A percentile compares a stretch with the other conserved stretches of the same genome.
These are phyloP conservation scores for Blera fallax DNA, from an alignment of 2,888 invertebrate genomes.

Conservation along the genomic window DNA sequence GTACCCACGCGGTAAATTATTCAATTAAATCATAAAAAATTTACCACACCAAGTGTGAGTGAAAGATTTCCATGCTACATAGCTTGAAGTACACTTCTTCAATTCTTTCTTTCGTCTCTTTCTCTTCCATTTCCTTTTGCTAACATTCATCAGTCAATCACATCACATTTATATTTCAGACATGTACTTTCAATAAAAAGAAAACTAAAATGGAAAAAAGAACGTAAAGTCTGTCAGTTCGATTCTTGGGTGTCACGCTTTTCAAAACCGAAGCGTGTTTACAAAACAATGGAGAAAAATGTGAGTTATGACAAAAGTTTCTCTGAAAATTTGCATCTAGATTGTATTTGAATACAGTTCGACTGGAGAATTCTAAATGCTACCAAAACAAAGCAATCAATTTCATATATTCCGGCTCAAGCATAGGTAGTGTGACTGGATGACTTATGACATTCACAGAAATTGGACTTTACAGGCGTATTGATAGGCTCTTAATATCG, in stretches of 20 bases:
- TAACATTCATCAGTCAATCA: slow-evolving; percentile 1
- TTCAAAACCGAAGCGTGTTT: neutral
- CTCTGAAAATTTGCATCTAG: neutral
- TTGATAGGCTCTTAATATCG: too few relatives aligned
- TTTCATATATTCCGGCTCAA: too few relatives aligned
- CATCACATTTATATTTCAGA: slow-evolving; percentile 7
- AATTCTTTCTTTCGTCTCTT: neutral
- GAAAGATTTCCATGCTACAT: neutral
- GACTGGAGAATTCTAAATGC: neutral
- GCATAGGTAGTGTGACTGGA: too few relatives aligned
- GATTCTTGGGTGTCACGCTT: neutral
- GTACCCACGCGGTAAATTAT: slow-evolving; percentile 33
- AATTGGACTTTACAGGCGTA: too few relatives aligned
- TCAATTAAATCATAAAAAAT: slow-evolving; percentile 27
- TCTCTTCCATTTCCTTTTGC: neutral
- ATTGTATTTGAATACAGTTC: neutral
- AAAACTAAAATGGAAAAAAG: neutral
- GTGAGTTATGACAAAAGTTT: neutral
- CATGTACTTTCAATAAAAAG: slow-evolving; percentile 19
- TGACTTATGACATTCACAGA: too few relatives aligned
- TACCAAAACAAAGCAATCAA: too few relatives aligned
- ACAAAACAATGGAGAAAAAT: neutral
- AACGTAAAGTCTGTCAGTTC: neutral
- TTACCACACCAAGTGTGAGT: slow-evolving; percentile 3
- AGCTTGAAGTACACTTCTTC: neutral